Percentiles rank a stretch among this genome's conserved stretches.
These are phyloP conservation scores for Drosophila micromelanica DNA, from an alignment of 1,140 invertebrate genomes.

Conservation along the genomic window DNA sequence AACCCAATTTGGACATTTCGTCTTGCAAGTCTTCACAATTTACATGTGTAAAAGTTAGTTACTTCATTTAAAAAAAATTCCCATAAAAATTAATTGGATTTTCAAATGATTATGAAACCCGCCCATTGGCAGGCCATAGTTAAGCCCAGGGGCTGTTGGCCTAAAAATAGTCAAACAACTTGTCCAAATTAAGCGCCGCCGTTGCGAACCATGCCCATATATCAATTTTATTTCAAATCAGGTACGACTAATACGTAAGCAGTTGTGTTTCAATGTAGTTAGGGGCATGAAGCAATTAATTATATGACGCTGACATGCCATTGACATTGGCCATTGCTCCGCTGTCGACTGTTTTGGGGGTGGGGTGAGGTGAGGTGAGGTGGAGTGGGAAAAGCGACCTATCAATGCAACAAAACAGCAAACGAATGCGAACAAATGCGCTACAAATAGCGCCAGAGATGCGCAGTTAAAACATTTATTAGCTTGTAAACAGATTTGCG, in stretches of 20 bases:
- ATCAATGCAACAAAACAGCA: not conserved
- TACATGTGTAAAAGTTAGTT: not conserved
- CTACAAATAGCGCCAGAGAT: slow-evolving; percentile 38
- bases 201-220: slow-evolving; percentile 17
- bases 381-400: not conserved
- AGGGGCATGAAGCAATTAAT: slow-evolving; percentile 27
- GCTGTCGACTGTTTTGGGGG: not conserved
- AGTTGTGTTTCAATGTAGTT: not conserved
- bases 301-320: slow-evolving; percentile 54
- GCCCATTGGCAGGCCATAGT: not conserved
- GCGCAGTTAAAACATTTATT: slow-evolving; percentile 68
- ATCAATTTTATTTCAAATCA: slow-evolving; percentile 52
- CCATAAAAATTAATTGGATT: not conserved
- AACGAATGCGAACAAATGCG: slow-evolving; percentile 14
- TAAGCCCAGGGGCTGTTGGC: not conserved
- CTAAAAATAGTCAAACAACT: slow-evolving; percentile 5
- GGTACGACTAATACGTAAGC: not conserved
- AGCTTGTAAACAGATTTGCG: slow-evolving; percentile 59
- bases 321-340: slow-evolving; percentile 48
- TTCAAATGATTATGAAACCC: not conserved
- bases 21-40: not conserved
- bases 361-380: too few relatives aligned
- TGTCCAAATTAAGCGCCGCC: not conserved
- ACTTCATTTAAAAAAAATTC: not conserved
- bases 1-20: not conserved